Evolutionary conservation across 2,113 vertebrate species (phyloP).

Genomic region (Callorhinus ursinus): DNA sequence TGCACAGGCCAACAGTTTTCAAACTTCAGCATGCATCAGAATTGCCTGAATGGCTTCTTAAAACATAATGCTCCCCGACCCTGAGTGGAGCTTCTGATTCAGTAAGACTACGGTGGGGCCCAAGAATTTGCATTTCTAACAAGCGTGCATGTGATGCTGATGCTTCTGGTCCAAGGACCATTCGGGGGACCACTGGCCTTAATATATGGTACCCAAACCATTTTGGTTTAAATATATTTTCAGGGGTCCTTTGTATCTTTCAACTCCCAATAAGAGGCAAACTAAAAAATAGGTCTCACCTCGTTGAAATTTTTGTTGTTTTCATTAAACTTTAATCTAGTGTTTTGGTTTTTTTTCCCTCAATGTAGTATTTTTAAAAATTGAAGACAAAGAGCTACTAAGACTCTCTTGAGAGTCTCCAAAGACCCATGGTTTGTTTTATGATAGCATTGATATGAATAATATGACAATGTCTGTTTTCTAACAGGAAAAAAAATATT

Average conservation of each 20-base stretch:
- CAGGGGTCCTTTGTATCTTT: not conserved
- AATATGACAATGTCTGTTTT: not conserved
- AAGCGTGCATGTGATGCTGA: not conserved
- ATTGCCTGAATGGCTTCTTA: not conserved
- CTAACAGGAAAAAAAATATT: not conserved
- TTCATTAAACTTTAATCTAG: not conserved
- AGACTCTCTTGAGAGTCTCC: not conserved
- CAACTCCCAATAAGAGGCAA: not conserved
- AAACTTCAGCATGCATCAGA: not conserved
- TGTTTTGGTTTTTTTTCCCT: not conserved
- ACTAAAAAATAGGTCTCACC: not conserved
- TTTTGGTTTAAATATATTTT: not conserved
- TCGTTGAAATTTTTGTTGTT: not conserved
- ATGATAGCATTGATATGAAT: not conserved
- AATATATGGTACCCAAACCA: not conserved
- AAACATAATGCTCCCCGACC: not conserved
- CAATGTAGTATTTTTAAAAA: not conserved
- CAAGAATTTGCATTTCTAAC: not conserved
- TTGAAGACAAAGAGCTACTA: not conserved
- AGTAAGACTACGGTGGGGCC: not conserved
- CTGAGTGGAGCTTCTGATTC: not conserved
- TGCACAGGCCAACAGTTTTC: not conserved
- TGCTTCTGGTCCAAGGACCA: not conserved
- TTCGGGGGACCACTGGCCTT: not conserved
- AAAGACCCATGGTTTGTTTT: not conserved